A percentile compares a stretch with the other conserved stretches of the same genome.
Evolutionary conservation across 2,113 vertebrate species (phyloP).

Genomic region (Alethe castanea): DNA sequence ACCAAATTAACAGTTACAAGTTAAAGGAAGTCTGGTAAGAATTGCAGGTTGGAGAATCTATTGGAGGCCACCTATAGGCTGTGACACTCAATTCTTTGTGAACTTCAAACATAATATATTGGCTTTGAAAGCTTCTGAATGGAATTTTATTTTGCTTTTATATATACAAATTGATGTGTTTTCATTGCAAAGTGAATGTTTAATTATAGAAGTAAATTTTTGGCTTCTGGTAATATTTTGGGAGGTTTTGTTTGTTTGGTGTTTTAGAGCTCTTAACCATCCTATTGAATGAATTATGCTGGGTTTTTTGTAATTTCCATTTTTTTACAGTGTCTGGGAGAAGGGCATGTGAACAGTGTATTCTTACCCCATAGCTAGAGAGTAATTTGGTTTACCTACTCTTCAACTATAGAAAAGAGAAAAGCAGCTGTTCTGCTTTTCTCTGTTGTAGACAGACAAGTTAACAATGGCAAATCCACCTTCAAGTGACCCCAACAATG

Average conservation of each 20-base stretch:
- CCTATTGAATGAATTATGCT: not conserved
- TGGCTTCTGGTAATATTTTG: not conserved
- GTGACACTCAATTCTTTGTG: not conserved
- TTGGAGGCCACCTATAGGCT: not conserved
- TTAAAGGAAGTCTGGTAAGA: not conserved
- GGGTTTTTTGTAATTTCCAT: not conserved
- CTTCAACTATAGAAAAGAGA: not conserved
- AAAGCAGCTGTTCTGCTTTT: not conserved
- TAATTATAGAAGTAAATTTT: not conserved
- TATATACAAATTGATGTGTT: not conserved
- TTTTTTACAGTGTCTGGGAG: not conserved
- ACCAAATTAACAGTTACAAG: not conserved
- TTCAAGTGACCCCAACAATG: not conserved
- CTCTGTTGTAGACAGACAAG: not conserved
- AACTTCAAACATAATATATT: not conserved
- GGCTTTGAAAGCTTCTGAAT: not conserved
- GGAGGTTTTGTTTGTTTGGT: not conserved
- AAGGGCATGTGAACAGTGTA: not conserved
- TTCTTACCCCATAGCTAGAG: not conserved
- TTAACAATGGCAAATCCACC: not conserved
- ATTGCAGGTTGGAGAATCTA: not conserved
- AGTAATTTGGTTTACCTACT: not conserved
- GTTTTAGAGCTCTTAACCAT: not conserved
- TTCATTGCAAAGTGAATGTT: not conserved
- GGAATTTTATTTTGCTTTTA: not conserved